Base-by-base conservation (phyloP, 2,113 vertebrate species). In the Sebastes schlegelii region DNA sequence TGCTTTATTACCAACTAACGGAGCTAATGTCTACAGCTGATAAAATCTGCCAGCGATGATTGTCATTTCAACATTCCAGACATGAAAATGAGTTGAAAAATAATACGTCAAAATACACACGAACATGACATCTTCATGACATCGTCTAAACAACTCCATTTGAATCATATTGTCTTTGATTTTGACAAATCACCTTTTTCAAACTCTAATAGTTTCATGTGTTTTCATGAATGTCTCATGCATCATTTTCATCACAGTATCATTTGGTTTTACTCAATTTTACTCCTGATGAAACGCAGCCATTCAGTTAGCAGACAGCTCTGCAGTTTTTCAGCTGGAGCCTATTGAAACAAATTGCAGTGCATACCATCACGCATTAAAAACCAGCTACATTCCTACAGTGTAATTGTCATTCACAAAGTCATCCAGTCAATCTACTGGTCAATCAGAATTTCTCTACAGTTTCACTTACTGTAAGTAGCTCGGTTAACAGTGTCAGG, bases 401-500 rank as follows among this genome's bases (percentile, higher is more conserved):
- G 45, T 52, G 19, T 63, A 74, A 72, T 11, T 77, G 79, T 69
- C 77, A 54, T 67, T 76, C 55, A 79, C n/a, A 58, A 78, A 69
- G 69, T 64, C 62, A 60, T 71, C 60, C 43, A 70, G 58, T 77
- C 72, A 72, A 69, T 46, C 54, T 12, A 51, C 62, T 67, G 45
- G 72, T 71, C 52, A 26, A n/a, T 61, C 69, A 16, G 19, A 71
- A 61, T 67, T 72, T 68, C 40, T 61, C 64, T 77, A 48, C 48
- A 64, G 45, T 73, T 75, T 49, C 78, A 77, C 71, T 74, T 74
- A 77, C 61, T 80, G 34, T 74, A 64, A 60, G 65, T 57, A 73
- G 70, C 81, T 82, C 34, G 1, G 84, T 80, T 70, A 82, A 61
- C 79, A 72, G 61, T 82, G 71, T 84, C 76, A 87, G 46, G 40